These are phyloP conservation scores for Nothoprocta pentlandii DNA, from an alignment of 2,113 vertebrate species.

Conservation along the genomic window DNA sequence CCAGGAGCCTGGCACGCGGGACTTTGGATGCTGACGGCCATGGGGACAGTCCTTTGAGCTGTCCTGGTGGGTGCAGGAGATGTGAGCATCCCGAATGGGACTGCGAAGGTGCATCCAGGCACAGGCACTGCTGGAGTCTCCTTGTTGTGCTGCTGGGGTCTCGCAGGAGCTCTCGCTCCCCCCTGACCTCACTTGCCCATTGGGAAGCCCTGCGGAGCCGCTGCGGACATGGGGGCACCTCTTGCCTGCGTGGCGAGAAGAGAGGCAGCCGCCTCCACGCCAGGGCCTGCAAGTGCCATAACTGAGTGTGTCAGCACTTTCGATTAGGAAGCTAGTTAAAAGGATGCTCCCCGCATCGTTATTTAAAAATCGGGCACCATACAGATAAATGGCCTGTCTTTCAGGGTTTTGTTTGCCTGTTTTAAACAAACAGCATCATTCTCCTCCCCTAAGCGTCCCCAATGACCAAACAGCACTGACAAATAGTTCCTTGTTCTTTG, in stretches of 20 bases:
- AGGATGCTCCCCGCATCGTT: neutral
- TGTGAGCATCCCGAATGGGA: neutral
- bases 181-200: neutral
- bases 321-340: slow-evolving; percentile 28
- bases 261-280: neutral
- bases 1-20: neutral
- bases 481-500: slow-evolving; percentile 69
- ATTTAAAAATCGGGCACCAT: slow-evolving; percentile 31
- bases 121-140: neutral
- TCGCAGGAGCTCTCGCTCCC: neutral
- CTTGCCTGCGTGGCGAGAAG: neutral
- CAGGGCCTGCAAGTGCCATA: slow-evolving; percentile 1
- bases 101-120: rapidly evolving
- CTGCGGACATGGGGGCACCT: neutral
- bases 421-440: slow-evolving; percentile 66
- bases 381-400: slow-evolving; percentile 69
- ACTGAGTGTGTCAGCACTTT: slow-evolving; percentile 42
- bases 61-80: neutral
- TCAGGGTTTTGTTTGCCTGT: slow-evolving; percentile 68
- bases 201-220: neutral
- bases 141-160: rapidly evolving
- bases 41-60: neutral
- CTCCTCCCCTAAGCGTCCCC: slow-evolving; percentile 65
- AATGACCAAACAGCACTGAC: slow-evolving; percentile 41
- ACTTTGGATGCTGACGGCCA: neutral